These are phyloP conservation scores for Horisme vitalbata DNA, from an alignment of 2,888 invertebrate genomes.

Conservation along the genomic window DNA sequence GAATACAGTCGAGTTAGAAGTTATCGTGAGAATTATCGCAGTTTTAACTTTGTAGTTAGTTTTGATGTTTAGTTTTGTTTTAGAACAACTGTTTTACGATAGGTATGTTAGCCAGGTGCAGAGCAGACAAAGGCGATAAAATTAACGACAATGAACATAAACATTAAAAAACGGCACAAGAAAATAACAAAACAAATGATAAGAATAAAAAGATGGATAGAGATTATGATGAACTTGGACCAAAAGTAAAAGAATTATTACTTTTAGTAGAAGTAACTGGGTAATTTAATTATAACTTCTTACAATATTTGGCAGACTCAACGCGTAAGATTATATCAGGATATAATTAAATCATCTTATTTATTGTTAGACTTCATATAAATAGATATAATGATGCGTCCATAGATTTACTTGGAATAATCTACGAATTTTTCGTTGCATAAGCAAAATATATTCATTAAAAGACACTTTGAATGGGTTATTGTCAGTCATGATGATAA, in stretches of 20 bases:
- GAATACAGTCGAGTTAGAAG: neutral
- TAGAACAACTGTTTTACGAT: slow-evolving; percentile 12
- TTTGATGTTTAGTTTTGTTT: slow-evolving; percentile 9
- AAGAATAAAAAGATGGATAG: neutral
- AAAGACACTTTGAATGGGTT: too few species aligned
- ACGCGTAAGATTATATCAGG: slow-evolving; percentile 11
- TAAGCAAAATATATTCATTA: too few species aligned
- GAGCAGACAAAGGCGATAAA: slow-evolving; percentile 30
- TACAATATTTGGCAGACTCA: slow-evolving; percentile 22
- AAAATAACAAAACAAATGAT: neutral
- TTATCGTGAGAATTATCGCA: neutral
- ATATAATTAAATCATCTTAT: slow-evolving; percentile 11
- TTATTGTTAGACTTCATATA: slow-evolving; percentile 11
- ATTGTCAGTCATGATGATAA: too few species aligned
- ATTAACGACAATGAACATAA: neutral
- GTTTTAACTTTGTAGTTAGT: slow-evolving; percentile 1
- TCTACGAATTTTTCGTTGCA: too few species aligned
- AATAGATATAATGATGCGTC: slow-evolving; percentile 14
- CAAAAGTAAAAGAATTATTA: too few species aligned
- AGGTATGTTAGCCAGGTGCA: slow-evolving; percentile 26
- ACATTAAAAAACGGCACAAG: neutral
- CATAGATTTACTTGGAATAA: too few species aligned
- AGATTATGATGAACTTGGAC: too few species aligned
- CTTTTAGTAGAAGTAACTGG: too few species aligned
- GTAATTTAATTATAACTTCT: too few species aligned